These are phyloP conservation scores for Diachasmimorpha longicaudata DNA, from an alignment of 1,140 invertebrate species.

Conservation along the genomic window DNA sequence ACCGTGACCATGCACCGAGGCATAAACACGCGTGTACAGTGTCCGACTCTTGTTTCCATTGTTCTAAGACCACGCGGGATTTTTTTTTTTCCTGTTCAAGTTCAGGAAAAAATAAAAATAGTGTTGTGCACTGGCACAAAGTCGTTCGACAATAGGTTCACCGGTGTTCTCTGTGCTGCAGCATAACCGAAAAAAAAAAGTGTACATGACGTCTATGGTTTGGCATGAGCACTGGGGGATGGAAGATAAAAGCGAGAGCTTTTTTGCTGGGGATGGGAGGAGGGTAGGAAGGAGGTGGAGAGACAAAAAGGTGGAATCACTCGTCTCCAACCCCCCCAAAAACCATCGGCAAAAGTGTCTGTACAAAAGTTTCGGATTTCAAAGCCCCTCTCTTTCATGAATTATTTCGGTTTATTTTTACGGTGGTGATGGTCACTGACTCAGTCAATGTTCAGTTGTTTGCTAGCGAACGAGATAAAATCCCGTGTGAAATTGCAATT, in stretches of 20 bases:
- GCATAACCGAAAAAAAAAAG: background rate
- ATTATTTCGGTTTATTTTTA: background rate
- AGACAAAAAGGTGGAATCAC: background rate
- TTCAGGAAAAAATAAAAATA: background rate
- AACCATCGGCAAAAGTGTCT: background rate
- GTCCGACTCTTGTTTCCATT: conserved; percentile 49
- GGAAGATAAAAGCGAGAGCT: conserved; percentile 27
- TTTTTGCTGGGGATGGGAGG: background rate
- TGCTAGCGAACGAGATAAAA: too few species aligned
- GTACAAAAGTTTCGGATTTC: conserved; percentile 1
- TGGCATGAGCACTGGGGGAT: background rate
- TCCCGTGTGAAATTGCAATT: too few species aligned
- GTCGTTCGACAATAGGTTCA: conserved; percentile 6
- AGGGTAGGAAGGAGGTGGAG: too few species aligned
- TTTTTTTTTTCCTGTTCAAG: background rate
- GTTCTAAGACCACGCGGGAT: conserved; percentile 37
- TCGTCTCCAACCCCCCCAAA: background rate
- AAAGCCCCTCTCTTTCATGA: background rate
- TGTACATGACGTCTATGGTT: background rate
- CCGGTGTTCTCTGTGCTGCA: background rate
- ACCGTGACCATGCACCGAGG: conserved; percentile 41
- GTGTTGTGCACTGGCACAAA: background rate
- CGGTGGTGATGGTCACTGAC: too few species aligned
- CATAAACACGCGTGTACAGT: conserved; percentile 35
- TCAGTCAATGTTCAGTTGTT: background rate